Conservation (phyloP, 2,797 vertebrate genomes). For the Coregonus suidteri region DNA sequence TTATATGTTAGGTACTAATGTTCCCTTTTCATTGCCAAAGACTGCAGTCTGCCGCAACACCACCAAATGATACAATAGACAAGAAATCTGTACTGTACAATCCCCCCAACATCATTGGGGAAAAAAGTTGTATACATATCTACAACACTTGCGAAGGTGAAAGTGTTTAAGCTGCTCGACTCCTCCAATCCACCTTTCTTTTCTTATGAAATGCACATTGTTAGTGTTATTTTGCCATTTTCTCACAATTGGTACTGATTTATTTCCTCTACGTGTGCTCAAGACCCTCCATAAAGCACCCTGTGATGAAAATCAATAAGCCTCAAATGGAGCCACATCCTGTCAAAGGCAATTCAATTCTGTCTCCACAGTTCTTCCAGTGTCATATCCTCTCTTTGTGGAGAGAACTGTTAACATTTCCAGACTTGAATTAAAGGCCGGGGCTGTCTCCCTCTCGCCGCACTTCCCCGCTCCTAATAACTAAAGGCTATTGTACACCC, state of each 20-base stretch:
- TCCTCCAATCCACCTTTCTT: slow-evolving; percentile 43
- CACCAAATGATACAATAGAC: not conserved
- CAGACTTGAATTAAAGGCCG: not conserved
- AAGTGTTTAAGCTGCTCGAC: slow-evolving; percentile 32
- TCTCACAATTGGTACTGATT: slow-evolving; percentile 74
- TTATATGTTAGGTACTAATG: not conserved
- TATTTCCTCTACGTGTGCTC: slow-evolving; percentile 72
- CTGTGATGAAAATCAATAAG: slow-evolving; percentile 80
- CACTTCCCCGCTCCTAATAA: slow-evolving; percentile 7
- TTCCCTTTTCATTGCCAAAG: not conserved
- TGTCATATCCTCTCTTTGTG: slow-evolving; percentile 77
- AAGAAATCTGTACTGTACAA: not conserved
- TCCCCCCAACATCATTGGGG: not conserved
- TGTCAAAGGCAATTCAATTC: slow-evolving; percentile 83
- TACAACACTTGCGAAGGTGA: slow-evolving; percentile 48
- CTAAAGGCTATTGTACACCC: slow-evolving; percentile 1
- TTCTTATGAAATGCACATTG: slow-evolving; percentile 55
- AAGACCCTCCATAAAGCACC: slow-evolving; percentile 78
- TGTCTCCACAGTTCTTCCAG: slow-evolving; percentile 74
- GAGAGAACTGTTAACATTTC: slow-evolving; percentile 66
- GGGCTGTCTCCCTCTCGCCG: not conserved
- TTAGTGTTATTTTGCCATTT: slow-evolving; percentile 73
- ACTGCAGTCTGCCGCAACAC: not conserved
- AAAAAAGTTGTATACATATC: slow-evolving; percentile 62
- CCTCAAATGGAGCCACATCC: slow-evolving; percentile 79